Conservation (phyloP, 2,888 invertebrate species). For the Xylophagus ater region DNA sequence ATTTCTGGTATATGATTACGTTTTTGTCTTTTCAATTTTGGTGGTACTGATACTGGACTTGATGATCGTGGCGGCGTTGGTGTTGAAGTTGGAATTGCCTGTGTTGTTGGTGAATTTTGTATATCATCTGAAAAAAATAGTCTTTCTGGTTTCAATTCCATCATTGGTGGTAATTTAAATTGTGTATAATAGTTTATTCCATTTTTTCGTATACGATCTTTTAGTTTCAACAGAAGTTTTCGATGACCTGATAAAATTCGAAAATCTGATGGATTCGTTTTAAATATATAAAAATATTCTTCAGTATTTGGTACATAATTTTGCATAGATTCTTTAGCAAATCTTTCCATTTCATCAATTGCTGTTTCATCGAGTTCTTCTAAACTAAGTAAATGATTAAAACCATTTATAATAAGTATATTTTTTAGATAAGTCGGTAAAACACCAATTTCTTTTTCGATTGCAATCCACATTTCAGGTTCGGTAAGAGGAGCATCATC, state of each 20-base stretch:
- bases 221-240: constrained; percentile 7
- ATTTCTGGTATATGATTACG: constrained; percentile 4
- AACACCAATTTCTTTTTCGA: constrained; percentile 10
- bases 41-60: neutral
- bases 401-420: constrained; percentile 10
- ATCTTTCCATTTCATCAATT: constrained; percentile 9
- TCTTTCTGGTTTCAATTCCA: neutral
- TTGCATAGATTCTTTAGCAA: constrained; percentile 7
- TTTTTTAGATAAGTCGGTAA: constrained; percentile 10
- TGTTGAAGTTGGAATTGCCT: neutral
- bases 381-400: constrained; percentile 10
- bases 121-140: neutral
- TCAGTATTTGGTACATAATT: constrained; percentile 8
- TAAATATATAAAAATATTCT: constrained; percentile 10
- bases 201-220: constrained; percentile 9
- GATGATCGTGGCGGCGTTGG: neutral
- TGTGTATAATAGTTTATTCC: constrained; percentile 10
- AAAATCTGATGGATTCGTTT: constrained; percentile 10
- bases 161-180: constrained; percentile 7
- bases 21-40: neutral
- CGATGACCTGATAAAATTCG: constrained; percentile 9
- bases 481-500: constrained; percentile 8
- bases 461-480: constrained; percentile 10
- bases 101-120: neutral
- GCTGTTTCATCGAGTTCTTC: constrained; percentile 9